Conservation (phyloP, 1,140 invertebrate genomes). For the Coenobita brevimanus region DNA sequence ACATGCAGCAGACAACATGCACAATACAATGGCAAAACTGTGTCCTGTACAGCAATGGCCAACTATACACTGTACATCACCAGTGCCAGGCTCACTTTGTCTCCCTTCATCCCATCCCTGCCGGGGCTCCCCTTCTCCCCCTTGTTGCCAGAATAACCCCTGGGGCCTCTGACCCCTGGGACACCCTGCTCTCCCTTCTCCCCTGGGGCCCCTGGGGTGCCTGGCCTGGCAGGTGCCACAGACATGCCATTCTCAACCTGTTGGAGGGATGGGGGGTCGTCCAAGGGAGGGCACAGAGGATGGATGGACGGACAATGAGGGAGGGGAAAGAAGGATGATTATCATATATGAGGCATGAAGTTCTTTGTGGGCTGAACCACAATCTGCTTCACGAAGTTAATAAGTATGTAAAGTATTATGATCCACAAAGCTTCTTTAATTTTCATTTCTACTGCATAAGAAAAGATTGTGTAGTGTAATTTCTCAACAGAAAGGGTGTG, state of each 20-base stretch:
- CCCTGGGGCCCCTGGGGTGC: constrained; percentile 40
- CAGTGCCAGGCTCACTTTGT: constrained; percentile 11
- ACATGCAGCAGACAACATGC: too few species aligned
- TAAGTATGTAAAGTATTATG: too few species aligned
- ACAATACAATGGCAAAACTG: too few species aligned
- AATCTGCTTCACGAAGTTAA: too few species aligned
- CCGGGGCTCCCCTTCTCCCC: constrained; percentile 30
- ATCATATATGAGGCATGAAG: too few species aligned
- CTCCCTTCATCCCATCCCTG: constrained; percentile 26
- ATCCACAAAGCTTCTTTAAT: too few species aligned
- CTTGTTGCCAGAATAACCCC: constrained; percentile 31
- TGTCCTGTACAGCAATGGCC: too few species aligned
- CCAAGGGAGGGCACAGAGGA: not conserved
- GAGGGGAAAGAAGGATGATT: not conserved
- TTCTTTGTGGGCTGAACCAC: too few species aligned
- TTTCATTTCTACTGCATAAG: too few species aligned
- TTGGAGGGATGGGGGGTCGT: not conserved
- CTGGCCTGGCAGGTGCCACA: constrained; percentile 25
- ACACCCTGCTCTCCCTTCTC: constrained; percentile 32
- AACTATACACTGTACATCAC: too few species aligned
- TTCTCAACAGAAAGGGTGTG: too few species aligned
- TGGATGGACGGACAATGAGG: not conserved
- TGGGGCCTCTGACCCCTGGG: constrained; percentile 11
- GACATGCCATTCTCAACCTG: constrained; percentile 30
- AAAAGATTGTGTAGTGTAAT: too few species aligned